A percentile compares a stretch with the other conserved stretches of the same genome.
Conservation (phyloP, 2,113 vertebrate genomes). For the Sula dactylatra region DNA sequence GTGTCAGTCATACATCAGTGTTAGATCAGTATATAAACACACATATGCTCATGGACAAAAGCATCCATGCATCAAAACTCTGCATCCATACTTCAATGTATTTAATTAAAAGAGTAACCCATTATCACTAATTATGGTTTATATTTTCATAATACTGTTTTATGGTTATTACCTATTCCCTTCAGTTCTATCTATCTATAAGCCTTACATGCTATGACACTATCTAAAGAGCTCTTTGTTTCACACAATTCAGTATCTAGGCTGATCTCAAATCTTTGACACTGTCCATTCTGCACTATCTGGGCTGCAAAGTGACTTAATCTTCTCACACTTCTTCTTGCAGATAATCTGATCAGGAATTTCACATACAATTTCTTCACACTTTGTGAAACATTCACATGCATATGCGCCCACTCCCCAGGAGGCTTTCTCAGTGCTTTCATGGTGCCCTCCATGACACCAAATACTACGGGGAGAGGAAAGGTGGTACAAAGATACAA, state of each 20-base stretch:
- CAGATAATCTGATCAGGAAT: not conserved
- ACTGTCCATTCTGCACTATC: not conserved
- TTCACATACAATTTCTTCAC: not conserved
- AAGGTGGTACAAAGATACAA: not conserved
- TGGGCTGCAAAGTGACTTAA: not conserved
- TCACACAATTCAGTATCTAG: not conserved
- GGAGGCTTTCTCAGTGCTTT: not conserved
- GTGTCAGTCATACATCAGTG: not conserved
- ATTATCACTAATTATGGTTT: conserved; percentile 55
- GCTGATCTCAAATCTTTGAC: not conserved
- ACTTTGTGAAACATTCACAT: not conserved
- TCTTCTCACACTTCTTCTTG: not conserved
- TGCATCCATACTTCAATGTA: conserved; percentile 29
- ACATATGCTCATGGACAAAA: conserved; percentile 52
- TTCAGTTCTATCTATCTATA: conserved; percentile 31
- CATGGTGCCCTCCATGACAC: not conserved
- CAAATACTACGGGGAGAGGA: not conserved
- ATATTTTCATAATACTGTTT: conserved; percentile 57
- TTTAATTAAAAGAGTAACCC: conserved; percentile 53
- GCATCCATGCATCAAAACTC: conserved; percentile 53
- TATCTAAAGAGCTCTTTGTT: not conserved
- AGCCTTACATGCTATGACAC: not conserved
- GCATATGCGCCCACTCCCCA: no score
- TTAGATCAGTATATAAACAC: conserved; percentile 40
- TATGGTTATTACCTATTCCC: conserved; percentile 58